Evolutionary conservation across 2,113 vertebrate genomes (phyloP).

Genomic region (Psettodes erumei): DNA sequence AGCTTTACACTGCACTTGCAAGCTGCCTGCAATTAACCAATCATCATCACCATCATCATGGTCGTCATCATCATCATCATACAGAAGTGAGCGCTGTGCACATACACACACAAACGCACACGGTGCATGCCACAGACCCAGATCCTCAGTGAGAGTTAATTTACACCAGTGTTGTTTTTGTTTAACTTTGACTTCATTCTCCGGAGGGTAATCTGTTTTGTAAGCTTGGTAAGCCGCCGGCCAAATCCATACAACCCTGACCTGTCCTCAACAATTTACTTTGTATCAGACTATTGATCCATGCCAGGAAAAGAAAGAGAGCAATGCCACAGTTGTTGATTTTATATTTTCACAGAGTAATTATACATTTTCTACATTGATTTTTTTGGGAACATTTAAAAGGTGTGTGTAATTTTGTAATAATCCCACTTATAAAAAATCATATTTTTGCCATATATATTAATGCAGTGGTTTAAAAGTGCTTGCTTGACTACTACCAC

Average conservation of each 20-base stretch:
- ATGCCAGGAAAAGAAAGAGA: background rate
- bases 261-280: conserved; percentile 20
- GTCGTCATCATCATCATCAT: conserved; percentile 75
- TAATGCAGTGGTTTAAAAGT: background rate
- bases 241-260: conserved; percentile 33
- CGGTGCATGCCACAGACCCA: conserved; percentile 44
- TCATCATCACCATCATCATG: conserved; percentile 79
- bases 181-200: conserved; percentile 61
- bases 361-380: background rate
- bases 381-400: background rate
- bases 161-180: conserved; percentile 75
- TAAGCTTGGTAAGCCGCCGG: conserved; percentile 33
- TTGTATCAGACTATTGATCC: conserved; percentile 7
- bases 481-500: background rate
- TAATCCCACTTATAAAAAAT: too few relatives aligned
- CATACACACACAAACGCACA: conserved; percentile 16
- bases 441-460: too few relatives aligned
- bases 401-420: background rate
- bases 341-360: background rate
- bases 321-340: background rate
- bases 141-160: conserved; percentile 64
- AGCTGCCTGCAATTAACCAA: conserved; percentile 84
- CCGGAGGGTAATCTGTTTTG: conserved; percentile 49
- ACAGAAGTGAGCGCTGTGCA: conserved; percentile 13
- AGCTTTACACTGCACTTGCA: conserved; percentile 61